phyloP scores from a whole-genome alignment of 35 echinoderm and acorn worm species.

The Acanthaster planci region DNA sequence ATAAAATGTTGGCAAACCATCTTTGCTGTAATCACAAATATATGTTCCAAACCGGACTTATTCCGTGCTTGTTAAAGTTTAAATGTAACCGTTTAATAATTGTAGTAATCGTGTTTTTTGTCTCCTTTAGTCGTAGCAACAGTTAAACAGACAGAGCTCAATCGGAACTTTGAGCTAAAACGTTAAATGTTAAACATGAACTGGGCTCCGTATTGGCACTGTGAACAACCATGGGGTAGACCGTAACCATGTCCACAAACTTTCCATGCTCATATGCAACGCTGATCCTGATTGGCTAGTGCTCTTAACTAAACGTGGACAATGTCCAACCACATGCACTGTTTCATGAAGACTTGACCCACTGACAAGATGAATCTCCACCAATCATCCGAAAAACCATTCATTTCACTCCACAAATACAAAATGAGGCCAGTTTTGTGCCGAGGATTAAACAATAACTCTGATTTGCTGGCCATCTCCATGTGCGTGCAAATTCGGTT shows the following conservation, averaged over 20 bases:
- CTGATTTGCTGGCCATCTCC: not conserved
- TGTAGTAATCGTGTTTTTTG: not conserved
- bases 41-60: not conserved
- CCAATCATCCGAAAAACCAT: too few relatives aligned
- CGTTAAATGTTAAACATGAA: conserved; percentile 2
- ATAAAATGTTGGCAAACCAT: conserved; percentile 14
- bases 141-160: conserved; percentile 17
- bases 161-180: conserved; percentile 26
- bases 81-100: not conserved
- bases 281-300: conserved; percentile 1
- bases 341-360: too few relatives aligned
- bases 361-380: too few relatives aligned
- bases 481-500: not conserved
- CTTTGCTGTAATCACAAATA: not conserved
- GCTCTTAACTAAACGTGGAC: not conserved
- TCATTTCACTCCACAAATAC: too few relatives aligned
- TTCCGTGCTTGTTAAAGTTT: conserved; percentile 11
- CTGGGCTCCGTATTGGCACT: not conserved
- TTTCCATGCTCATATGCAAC: not conserved
- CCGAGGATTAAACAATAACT: too few relatives aligned
- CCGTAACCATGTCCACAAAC: not conserved
- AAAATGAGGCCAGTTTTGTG: too few relatives aligned
- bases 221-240: not conserved
- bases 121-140: not conserved
- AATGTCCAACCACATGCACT: not conserved